A percentile compares a stretch with the other conserved stretches of the same genome.
Conservation (phyloP, 1,140 invertebrate species). For the Tetraneura akinire region DNA sequence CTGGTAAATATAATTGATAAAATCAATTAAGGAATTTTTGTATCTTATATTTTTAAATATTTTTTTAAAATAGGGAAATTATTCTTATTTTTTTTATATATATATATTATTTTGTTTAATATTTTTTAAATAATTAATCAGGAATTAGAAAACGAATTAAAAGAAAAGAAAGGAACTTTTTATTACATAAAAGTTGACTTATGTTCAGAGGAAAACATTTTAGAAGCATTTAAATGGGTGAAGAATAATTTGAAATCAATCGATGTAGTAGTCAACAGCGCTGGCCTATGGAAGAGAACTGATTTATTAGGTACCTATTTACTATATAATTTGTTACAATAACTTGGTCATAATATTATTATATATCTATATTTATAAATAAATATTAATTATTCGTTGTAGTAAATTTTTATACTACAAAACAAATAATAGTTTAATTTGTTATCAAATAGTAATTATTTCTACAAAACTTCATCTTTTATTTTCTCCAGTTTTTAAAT, state of each 20-base stretch:
- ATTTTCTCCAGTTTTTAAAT: too few species aligned
- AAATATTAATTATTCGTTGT: too few species aligned
- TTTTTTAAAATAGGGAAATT: not conserved
- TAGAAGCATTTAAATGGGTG: not conserved
- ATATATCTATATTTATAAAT: too few species aligned
- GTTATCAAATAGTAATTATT: too few species aligned
- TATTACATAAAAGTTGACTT: slow-evolving; percentile 20
- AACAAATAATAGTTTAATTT: too few species aligned
- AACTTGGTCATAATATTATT: too few species aligned
- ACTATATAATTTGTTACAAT: too few species aligned
- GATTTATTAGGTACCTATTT: slow-evolving; percentile 3
- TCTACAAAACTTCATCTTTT: too few species aligned
- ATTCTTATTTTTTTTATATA: not conserved
- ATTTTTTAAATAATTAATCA: too few species aligned
- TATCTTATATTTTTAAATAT: not conserved
- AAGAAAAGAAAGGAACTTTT: slow-evolving; percentile 8
- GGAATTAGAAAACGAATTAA: not conserved
- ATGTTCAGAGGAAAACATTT: slow-evolving; percentile 4
- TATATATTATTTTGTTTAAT: not conserved
- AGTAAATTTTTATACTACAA: too few species aligned
- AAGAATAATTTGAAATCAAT: not conserved
- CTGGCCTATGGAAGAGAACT: not conserved
- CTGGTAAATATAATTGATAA: slow-evolving; percentile 52
- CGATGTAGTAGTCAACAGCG: slow-evolving; percentile 1
- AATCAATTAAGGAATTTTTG: too few species aligned